Evolutionary conservation across 2,888 invertebrate species (phyloP), one percentile per base, ranked within the genome.

Genomic region (Sinopyrophorus schimmeli): DNA sequence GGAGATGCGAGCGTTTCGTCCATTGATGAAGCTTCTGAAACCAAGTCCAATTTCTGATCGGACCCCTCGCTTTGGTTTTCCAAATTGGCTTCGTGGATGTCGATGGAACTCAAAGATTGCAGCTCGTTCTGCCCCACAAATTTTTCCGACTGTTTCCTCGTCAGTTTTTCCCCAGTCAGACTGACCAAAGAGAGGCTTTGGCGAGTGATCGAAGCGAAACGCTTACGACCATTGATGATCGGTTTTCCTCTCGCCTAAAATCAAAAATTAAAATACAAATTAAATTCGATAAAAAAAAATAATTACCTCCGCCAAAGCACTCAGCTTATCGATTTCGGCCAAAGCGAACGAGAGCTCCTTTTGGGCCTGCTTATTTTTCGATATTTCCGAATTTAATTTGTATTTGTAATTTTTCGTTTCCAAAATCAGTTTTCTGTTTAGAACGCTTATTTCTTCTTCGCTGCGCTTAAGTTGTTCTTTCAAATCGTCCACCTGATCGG

Each of bases 321-420:
- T 80, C 1, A 85, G 68, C 56, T 77, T 78, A 55, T 81, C 80
- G 39, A 84, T 78, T 66, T 84, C 84, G 5, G 67, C 75, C 38
- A 82, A 74, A 2, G 83, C 80, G 27, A 81, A 76, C 44, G 82
- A 80, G 28, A 89, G 73, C 53, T 86, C 83, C 26, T 80, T 79
- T 55, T 87, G 78, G 1, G 84, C 80, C 60, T 86, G 85, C 56
- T 83, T 87, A 52, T 84, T 82, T 58, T 86, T 87, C 39, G 77
- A 76, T 39, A 84, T 80, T 69, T 90, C 90, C 0, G 70, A 68
- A 53, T 83, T 81, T 9, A 89, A 68, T 65, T 87, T 86, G 57
- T 87, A 84, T 47, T 80, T 84, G 57, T 81, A 81, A 66, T 83
- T 87, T 74, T 90, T 91, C 2, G 79, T 78, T 68, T 90, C 89